phyloP scores from a whole-genome alignment of 2,113 vertebrate species.

The Percopsis transmontana region DNA sequence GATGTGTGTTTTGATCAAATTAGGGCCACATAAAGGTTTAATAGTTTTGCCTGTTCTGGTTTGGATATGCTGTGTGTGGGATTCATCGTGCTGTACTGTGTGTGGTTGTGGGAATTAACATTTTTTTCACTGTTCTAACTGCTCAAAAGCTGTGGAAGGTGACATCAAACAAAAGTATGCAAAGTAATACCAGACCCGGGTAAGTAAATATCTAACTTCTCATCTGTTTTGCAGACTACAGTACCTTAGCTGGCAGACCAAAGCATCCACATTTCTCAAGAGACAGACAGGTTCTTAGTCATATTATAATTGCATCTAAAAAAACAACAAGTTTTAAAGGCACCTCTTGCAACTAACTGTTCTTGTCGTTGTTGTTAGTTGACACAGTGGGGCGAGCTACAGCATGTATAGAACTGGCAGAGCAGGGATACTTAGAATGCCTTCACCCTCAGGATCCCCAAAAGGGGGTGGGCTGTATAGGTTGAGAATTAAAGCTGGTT shows the following conservation, averaged over 20 bases:
- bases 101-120: too few relatives aligned
- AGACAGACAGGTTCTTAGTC: constrained; percentile 25
- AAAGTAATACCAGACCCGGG: too few relatives aligned
- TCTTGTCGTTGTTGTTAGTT: constrained; percentile 49
- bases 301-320: not conserved
- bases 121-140: too few relatives aligned
- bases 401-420: constrained; percentile 45
- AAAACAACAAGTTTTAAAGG: constrained; percentile 16
- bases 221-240: constrained; percentile 12
- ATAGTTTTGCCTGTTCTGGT: not conserved
- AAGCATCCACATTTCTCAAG: constrained; percentile 48
- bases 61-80: too few relatives aligned
- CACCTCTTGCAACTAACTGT: constrained; percentile 40
- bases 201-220: not conserved
- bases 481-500: constrained; percentile 27
- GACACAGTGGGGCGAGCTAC: constrained; percentile 50
- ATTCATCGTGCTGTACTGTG: too few relatives aligned
- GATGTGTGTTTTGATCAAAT: not conserved
- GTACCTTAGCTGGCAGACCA: too few relatives aligned
- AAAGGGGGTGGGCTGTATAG: not conserved
- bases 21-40: not conserved
- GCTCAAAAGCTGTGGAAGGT: too few relatives aligned
- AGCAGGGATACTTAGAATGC: constrained; percentile 13
- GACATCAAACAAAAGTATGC: too few relatives aligned
- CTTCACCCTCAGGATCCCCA: constrained; percentile 13